Conservation (phyloP, 2,888 invertebrate species). For the Tridacna crocea region DNA sequence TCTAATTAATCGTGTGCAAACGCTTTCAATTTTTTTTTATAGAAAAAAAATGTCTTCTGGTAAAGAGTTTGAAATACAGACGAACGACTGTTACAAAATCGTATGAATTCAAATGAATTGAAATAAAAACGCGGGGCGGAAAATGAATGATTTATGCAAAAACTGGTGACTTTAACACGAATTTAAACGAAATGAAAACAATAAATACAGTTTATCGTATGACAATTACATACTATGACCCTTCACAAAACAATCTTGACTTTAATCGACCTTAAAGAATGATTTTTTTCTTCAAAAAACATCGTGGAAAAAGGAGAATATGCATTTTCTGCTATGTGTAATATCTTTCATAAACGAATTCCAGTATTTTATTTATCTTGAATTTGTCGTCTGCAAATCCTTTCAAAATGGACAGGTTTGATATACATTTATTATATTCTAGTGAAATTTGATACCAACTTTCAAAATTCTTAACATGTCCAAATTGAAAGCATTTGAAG, state of each 20-base stretch:
- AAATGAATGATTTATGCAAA: slow-evolving; percentile 14
- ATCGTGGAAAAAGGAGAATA: too few species aligned
- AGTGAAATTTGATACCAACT: too few species aligned
- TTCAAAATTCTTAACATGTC: not conserved
- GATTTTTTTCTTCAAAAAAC: too few species aligned
- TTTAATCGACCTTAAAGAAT: too few species aligned
- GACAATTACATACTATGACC: not conserved
- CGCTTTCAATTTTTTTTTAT: too few species aligned
- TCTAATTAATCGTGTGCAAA: too few species aligned
- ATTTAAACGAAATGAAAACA: slow-evolving; percentile 25
- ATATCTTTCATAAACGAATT: too few species aligned
- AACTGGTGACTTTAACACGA: slow-evolving; percentile 21
- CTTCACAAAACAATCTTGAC: too few species aligned
- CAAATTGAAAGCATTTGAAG: not conserved
- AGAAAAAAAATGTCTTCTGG: too few species aligned
- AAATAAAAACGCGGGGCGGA: not conserved
- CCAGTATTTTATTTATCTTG: too few species aligned
- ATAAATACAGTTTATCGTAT: slow-evolving; percentile 1
- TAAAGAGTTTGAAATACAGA: not conserved
- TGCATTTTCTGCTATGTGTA: too few species aligned
- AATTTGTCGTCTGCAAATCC: not conserved
- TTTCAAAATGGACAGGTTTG: not conserved
- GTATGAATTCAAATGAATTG: slow-evolving; percentile 17
- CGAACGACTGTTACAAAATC: not conserved
- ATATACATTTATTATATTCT: too few species aligned